Percentiles rank a stretch among this genome's conserved stretches.
phyloP scores from a whole-genome alignment of 1,140 invertebrate genomes.

The Euura saliciscinereae region DNA sequence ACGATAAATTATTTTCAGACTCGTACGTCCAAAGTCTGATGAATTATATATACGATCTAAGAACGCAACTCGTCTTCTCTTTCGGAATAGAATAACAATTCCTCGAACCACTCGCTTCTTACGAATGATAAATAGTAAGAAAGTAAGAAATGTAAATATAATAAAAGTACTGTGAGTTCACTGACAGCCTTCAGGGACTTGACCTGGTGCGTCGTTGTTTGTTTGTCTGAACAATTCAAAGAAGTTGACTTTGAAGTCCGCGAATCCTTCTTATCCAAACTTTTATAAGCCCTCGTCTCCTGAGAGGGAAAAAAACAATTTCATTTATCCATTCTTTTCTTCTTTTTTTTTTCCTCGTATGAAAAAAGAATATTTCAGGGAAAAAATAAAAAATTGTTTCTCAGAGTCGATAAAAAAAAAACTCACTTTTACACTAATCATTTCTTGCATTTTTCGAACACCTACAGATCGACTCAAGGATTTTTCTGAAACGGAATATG shows the following conservation, averaged over 20 bases:
- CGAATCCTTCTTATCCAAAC: neutral
- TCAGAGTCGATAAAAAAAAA: neutral
- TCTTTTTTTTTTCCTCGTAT: neutral
- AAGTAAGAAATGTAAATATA: constrained; percentile 33
- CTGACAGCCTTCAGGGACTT: constrained; percentile 17
- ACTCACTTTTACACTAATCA: too few relatives aligned
- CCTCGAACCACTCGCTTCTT: constrained; percentile 22
- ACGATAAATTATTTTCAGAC: too few relatives aligned
- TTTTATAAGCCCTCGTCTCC: neutral
- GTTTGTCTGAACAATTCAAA: neutral
- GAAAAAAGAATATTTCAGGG: neutral
- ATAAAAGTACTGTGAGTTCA: constrained; percentile 29
- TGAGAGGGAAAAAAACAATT: neutral
- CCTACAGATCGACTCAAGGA: too few relatives aligned
- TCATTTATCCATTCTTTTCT: neutral
- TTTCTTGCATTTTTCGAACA: too few relatives aligned
- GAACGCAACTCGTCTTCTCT: neutral
- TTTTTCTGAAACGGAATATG: too few relatives aligned
- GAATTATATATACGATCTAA: too few relatives aligned
- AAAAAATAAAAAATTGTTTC: neutral
- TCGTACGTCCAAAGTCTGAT: too few relatives aligned
- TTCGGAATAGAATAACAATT: constrained; percentile 23
- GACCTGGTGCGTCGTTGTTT: neutral
- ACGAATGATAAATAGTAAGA: constrained; percentile 30
- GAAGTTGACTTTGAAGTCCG: neutral